Base-by-base conservation (phyloP, 2,888 invertebrate species). In the Phymatocera aterrima region DNA sequence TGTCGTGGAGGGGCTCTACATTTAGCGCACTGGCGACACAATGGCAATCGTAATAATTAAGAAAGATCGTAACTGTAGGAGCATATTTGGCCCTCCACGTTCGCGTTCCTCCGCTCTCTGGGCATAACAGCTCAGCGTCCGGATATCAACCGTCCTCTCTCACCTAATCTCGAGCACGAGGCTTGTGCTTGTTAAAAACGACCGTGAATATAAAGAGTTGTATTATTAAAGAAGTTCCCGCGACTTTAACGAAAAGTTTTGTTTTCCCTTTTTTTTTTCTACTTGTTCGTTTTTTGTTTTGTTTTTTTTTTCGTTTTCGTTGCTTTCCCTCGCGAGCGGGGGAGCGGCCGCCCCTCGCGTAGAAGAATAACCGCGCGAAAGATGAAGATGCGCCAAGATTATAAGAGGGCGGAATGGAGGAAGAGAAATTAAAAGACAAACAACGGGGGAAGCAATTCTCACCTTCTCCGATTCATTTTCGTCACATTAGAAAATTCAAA, bases 151-250 rank as follows among this genome's bases (percentile, higher is more conserved):
- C n/a, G n/a, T n/a, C n/a, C 77, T 81, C 83, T 83, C 84, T 85
- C 84, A 86, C 86, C 88, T 90, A 90, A 90, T 89, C 89, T 89
- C 86, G 85, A 81, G 84, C 81, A 24, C 40, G 37, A 46, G 43
- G 83, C 84, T 84, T 83, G 86, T 84, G 86, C 88, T 90, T 90
- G 90, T 90, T 90, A 90, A 88, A 88, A 90, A 88, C 84, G 86
- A 88, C 88, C 88, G 90, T 91, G 91, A 91, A 91, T 91, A 91
- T 91, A 91, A 91, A 91, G 91, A 91, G 91, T 91, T 91, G 90
- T 90, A 91, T 91, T 91, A 91, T 90, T 89, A 90, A 90, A 90
- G 90, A 90, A 90, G 89, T 90, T 90, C 84, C 87, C 87, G 86
- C 86, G 88, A 88, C 86, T 89, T 86, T 89, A 89, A 88, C 87